A percentile compares a stretch with the other conserved stretches of the same genome.
phyloP scores from a whole-genome alignment of 2,113 vertebrate genomes.

The Dicaeum eximium region DNA sequence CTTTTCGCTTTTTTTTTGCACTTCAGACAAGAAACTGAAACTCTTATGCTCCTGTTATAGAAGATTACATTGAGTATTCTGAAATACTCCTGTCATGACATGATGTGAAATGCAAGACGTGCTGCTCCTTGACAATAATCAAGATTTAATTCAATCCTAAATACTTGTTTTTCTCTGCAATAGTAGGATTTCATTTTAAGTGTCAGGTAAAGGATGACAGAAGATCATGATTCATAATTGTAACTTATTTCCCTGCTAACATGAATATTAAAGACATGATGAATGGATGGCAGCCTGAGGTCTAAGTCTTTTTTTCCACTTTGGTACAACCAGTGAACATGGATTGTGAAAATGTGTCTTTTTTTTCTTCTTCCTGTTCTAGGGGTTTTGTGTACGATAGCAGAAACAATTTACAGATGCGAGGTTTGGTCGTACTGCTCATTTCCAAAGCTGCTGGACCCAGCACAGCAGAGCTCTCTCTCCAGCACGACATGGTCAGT shows the following conservation, averaged over 20 bases:
- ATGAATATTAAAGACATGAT: neutral
- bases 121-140: slow-evolving; percentile 20
- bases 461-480: slow-evolving; percentile 63
- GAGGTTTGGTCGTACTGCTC: slow-evolving; percentile 89
- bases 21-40: neutral
- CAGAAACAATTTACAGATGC: slow-evolving; percentile 88
- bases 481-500: slow-evolving; percentile 87
- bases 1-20: neutral
- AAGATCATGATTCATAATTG: neutral
- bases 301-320: neutral
- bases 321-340: neutral
- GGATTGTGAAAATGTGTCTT: neutral
- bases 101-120: neutral
- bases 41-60: neutral
- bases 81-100: neutral
- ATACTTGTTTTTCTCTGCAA: neutral
- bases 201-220: neutral
- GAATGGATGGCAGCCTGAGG: neutral
- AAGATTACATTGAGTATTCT: neutral
- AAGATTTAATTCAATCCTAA: neutral
- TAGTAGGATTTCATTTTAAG: neutral
- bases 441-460: slow-evolving; percentile 95
- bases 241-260: neutral
- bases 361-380: slow-evolving; percentile 8
- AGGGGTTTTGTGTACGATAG: slow-evolving; percentile 90